A percentile compares a stretch with the other conserved stretches of the same genome.
phyloP scores from a whole-genome alignment of 2,113 vertebrate species.

The Nymphicus hollandicus region DNA sequence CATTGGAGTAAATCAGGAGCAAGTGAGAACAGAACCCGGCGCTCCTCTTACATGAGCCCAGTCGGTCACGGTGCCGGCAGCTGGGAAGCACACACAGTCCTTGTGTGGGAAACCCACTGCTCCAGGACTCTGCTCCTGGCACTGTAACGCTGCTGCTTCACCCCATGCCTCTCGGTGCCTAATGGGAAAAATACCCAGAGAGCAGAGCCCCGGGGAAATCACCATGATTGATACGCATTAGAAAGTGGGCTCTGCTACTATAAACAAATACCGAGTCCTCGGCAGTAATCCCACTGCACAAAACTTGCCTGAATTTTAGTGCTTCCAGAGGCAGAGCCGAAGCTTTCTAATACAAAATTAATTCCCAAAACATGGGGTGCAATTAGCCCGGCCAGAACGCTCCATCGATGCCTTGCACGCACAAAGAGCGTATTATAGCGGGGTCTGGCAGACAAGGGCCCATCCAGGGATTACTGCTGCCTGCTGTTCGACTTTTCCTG shows the following conservation, averaged over 20 bases:
- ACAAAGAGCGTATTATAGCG: neutral
- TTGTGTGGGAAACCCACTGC: neutral
- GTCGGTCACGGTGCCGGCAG: fast-evolving
- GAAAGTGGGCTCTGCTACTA: neutral
- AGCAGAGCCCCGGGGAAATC: neutral
- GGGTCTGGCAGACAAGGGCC: conserved; percentile 20
- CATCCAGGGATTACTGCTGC: neutral
- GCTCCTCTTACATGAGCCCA: neutral
- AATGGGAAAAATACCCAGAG: neutral
- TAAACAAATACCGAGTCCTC: neutral
- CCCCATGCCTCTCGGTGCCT: neutral
- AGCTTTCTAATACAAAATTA: neutral
- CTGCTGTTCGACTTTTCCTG: conserved; percentile 25
- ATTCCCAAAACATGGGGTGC: neutral
- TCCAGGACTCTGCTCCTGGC: neutral
- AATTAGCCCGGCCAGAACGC: neutral
- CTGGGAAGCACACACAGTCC: neutral
- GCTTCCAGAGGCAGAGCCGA: neutral
- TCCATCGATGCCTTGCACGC: neutral
- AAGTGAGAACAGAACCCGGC: neutral
- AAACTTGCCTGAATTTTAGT: neutral
- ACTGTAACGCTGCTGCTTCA: neutral
- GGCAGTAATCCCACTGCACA: neutral
- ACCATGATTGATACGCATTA: fast-evolving
- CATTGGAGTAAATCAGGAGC: neutral